A percentile compares a stretch with the other conserved stretches of the same genome.
Conservation (phyloP, 2,113 vertebrate species). For the Hemichromis elongatus region DNA sequence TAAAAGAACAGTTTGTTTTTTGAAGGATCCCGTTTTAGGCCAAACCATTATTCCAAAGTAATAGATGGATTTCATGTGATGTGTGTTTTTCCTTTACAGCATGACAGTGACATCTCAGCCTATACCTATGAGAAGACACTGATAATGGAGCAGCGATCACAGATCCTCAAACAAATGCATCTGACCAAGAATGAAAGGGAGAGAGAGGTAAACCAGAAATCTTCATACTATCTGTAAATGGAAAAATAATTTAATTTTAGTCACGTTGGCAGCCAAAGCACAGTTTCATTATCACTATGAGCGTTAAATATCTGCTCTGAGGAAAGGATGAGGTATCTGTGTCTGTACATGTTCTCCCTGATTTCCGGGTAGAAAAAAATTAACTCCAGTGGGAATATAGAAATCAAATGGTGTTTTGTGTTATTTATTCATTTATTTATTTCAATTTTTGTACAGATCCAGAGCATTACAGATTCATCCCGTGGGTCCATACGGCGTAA, state of each 20-base stretch:
- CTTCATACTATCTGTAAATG: not conserved
- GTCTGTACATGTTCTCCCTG: not conserved
- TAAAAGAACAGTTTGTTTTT: not conserved
- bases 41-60: not conserved
- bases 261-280: not conserved
- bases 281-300: not conserved
- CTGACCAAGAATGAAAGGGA: conserved; percentile 96
- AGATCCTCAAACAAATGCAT: conserved; percentile 99
- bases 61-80: not conserved
- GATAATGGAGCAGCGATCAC: conserved; percentile 94
- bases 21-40: not conserved
- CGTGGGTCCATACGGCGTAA: conserved; percentile 94
- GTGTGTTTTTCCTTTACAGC: conserved; percentile 64
- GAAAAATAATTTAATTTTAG: not conserved
- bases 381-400: not conserved
- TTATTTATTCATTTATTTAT: too few relatives aligned
- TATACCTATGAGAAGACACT: conserved; percentile 98
- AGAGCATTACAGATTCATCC: conserved; percentile 94
- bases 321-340: not conserved
- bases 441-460: too few relatives aligned
- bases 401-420: not conserved
- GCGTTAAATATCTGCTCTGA: not conserved
- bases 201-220: conserved; percentile 80
- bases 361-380: not conserved
- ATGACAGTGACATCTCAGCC: conserved; percentile 91